These are phyloP conservation scores for Aromia moschata DNA, from an alignment of 2,888 invertebrate species.

Conservation along the genomic window DNA sequence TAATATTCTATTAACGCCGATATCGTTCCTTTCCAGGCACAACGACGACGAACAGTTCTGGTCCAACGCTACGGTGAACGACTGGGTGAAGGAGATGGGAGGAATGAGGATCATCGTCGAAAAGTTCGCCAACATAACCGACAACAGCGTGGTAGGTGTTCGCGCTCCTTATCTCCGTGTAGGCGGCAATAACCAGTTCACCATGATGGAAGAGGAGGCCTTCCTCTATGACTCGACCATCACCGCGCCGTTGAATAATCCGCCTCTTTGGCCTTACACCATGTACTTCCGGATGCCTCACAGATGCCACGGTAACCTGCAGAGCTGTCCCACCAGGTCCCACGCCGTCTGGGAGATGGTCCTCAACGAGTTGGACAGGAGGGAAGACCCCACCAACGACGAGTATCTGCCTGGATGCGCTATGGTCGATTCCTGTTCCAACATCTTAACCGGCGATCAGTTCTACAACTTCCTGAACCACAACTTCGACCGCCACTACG, in stretches of 20 bases:
- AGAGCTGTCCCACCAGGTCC: conserved; percentile 89
- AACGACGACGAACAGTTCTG: conserved; percentile 92
- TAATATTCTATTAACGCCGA: too few species aligned
- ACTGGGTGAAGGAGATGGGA: conserved; percentile 95
- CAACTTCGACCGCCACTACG: conserved; percentile 92
- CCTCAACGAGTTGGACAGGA: conserved; percentile 91
- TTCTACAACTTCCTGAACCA: conserved; percentile 94
- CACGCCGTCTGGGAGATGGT: conserved; percentile 98
- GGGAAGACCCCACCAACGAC: conserved; percentile 89
- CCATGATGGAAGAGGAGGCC: conserved; percentile 96
- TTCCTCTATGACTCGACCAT: conserved; percentile 96
- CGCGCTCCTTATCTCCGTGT: conserved; percentile 90
- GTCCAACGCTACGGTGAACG: conserved; percentile 91
- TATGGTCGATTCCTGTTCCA: conserved; percentile 95
- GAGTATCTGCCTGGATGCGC: conserved; percentile 91
- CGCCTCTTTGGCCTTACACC: conserved; percentile 97
- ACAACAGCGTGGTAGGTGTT: conserved; percentile 91
- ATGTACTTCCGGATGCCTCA: conserved; percentile 98
- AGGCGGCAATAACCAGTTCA: conserved; percentile 95
- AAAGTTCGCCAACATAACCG: conserved; percentile 88
- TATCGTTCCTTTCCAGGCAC: conserved; percentile 74
- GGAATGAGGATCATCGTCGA: conserved; percentile 91
- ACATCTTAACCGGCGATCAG: conserved; percentile 90
- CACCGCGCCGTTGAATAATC: conserved; percentile 88
- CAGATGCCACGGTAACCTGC: conserved; percentile 90